Evolutionary conservation across 2,888 invertebrate species (phyloP), one percentile per base, ranked within the genome.

Genomic region (Cataglyphis livida): DNA sequence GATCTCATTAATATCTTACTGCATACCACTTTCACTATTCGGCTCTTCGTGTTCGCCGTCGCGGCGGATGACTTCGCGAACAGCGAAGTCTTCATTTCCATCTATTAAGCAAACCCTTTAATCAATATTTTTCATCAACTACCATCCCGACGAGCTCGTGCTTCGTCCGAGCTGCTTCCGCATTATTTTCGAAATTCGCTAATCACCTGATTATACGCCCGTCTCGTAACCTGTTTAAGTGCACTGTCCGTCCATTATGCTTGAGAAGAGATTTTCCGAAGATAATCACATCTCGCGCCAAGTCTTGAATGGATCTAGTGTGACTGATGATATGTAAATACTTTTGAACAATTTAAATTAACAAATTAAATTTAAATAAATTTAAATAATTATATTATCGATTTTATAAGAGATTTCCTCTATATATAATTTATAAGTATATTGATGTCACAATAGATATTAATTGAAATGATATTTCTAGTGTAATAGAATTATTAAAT

Each of bases 101-200:
- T 78, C 35, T 44, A 78, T 71, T 79, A 71, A 44, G 21, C 71
- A 25, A 79, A 64, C 32, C 78, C 35, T 61, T 71, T 71, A 79
- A 78, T 78, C 57, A 70, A 35, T 59, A 70, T 78, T 78, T 70
- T 78, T 78, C 12, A 41, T 54, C 54, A 6, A 32, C 32, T 41
- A 68, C 41, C 54, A 68, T n/a, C 28, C 54, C 54, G 28, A 6
- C 18, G 65, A 65, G 7, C 66, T 78, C 78, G 44, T 78, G 78
- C 71, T 78, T 70, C 32, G 15, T 44, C 41, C 18, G 28, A 32
- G 10, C 12, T 70, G 32, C 57, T 78, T 78, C 76, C 78, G 71
- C 71, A 71, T 78, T 78, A 78, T 78, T 78, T 78, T 78, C 57
- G 57, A 78, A 70, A 78, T 78, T 78, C n/a, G 59, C 59, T 44